phyloP scores from a whole-genome alignment of 2,888 invertebrate genomes.

The Phyllotreta striolata region DNA sequence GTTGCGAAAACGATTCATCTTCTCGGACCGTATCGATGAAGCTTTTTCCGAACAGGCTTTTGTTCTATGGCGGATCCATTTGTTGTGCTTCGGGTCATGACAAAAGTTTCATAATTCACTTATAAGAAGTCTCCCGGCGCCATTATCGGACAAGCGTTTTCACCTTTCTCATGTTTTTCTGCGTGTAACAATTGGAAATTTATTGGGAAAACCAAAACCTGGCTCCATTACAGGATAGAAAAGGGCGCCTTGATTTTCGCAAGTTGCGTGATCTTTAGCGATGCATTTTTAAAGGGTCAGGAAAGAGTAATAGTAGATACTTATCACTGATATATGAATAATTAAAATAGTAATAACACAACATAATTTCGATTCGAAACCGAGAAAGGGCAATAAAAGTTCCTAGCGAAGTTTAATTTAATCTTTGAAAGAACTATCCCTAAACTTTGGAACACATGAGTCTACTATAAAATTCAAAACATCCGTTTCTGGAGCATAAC shows the following conservation, averaged over 20 bases:
- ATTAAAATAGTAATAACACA: too few relatives aligned
- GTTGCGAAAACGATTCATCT: not conserved
- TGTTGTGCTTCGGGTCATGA: constrained; percentile 10
- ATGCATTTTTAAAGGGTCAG: too few relatives aligned
- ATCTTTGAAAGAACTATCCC: too few relatives aligned
- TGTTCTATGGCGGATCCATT: constrained; percentile 5
- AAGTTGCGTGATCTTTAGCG: too few relatives aligned
- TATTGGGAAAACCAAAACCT: not conserved
- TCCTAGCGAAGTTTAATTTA: too few relatives aligned
- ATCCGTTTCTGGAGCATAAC: too few relatives aligned
- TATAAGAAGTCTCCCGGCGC: constrained; percentile 9
- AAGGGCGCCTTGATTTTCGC: not conserved
- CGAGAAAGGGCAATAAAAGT: too few relatives aligned
- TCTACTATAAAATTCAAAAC: too few relatives aligned
- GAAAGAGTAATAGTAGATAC: too few relatives aligned
- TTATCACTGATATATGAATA: too few relatives aligned
- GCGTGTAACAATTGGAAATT: not conserved
- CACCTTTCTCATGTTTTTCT: constrained; percentile 4
- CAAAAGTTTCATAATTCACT: constrained; percentile 10
- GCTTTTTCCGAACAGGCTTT: constrained; percentile 2
- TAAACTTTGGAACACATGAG: too few relatives aligned
- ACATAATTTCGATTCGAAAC: too few relatives aligned
- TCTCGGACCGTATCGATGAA: constrained; percentile 9
- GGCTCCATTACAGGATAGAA: not conserved
- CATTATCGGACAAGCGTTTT: constrained; percentile 5